phyloP scores from a whole-genome alignment of 1,140 invertebrate genomes.

The Pomacea maculata region DNA sequence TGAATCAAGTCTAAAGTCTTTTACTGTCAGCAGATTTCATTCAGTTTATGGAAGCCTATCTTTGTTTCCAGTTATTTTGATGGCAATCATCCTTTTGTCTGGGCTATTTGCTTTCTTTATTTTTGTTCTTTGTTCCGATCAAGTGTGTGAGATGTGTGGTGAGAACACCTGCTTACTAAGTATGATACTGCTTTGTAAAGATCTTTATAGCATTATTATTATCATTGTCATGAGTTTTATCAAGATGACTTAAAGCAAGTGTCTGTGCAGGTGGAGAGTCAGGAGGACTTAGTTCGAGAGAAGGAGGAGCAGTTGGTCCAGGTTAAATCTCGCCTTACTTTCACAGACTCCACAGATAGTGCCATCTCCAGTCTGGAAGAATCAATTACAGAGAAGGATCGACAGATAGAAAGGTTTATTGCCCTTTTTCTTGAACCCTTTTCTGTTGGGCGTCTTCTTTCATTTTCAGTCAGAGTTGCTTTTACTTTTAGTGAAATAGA shows the following conservation, averaged over 20 bases:
- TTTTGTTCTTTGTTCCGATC: background rate
- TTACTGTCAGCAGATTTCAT: background rate
- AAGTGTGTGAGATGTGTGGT: too few relatives aligned
- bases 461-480: too few relatives aligned
- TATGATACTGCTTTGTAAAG: background rate
- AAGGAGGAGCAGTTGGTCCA: conserved; percentile 98
- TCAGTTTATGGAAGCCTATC: background rate
- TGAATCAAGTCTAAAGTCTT: too few relatives aligned
- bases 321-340: conserved; percentile 84
- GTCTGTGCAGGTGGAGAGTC: conserved; percentile 85
- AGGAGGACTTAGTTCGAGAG: conserved; percentile 95
- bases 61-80: background rate
- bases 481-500: too few relatives aligned
- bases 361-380: conserved; percentile 92
- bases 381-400: conserved; percentile 93
- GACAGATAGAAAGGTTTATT: conserved; percentile 55
- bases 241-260: background rate
- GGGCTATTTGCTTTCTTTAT: background rate
- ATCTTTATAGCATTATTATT: background rate
- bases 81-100: background rate
- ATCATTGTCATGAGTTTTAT: background rate
- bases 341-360: conserved; percentile 63
- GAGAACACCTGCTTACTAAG: too few relatives aligned
- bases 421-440: too few relatives aligned
- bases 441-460: too few relatives aligned